Percentiles rank a stretch among this genome's conserved stretches.
phyloP scores from a whole-genome alignment of 2,113 vertebrate species.

The Ceratotherium simum region DNA sequence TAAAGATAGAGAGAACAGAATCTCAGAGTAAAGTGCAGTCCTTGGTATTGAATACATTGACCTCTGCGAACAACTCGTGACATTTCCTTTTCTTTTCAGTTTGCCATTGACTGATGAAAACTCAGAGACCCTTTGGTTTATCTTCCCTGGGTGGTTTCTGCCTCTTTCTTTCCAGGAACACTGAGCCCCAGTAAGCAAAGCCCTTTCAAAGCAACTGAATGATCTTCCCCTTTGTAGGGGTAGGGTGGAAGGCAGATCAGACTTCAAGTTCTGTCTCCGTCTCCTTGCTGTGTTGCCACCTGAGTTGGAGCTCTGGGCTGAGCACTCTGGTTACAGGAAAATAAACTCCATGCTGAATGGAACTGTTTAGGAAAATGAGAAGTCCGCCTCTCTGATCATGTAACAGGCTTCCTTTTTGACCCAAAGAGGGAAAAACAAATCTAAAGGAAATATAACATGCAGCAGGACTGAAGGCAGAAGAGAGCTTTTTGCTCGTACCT shows the following conservation, averaged over 20 bases:
- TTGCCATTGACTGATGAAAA: neutral
- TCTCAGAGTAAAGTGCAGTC: neutral
- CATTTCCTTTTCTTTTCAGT: neutral
- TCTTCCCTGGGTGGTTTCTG: neutral
- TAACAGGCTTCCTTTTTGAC: neutral
- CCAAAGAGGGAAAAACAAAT: neutral
- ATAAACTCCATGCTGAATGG: neutral
- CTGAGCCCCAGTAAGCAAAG: neutral
- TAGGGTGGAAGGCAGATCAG: neutral
- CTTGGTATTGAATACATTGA: neutral
- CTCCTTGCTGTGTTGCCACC: neutral
- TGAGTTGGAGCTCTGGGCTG: neutral
- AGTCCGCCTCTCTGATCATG: neutral
- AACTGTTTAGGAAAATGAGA: neutral
- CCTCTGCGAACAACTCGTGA: accelerated
- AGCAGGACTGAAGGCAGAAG: neutral
- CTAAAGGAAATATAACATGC: neutral
- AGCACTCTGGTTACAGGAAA: neutral
- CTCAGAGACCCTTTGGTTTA: too few species aligned
- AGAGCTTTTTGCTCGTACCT: neutral
- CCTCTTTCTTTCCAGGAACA: neutral
- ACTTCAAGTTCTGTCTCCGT: neutral
- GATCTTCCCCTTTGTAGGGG: neutral
- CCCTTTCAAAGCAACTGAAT: neutral
- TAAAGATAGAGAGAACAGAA: neutral